These are phyloP conservation scores for Brachypteracias leptosomus DNA, from an alignment of 2,113 vertebrate genomes.

Conservation along the genomic window DNA sequence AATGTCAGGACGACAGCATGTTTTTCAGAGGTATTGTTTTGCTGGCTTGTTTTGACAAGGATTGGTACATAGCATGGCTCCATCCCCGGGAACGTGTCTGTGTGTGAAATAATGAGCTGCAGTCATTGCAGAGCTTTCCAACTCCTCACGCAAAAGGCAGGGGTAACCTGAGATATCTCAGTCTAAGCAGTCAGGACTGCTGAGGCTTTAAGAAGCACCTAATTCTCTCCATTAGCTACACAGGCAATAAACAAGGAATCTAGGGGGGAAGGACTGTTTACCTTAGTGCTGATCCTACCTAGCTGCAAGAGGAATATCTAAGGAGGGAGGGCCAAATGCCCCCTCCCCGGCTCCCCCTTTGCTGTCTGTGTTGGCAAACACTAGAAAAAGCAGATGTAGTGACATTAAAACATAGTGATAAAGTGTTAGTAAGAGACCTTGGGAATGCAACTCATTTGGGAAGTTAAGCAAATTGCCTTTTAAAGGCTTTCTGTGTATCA, in stretches of 20 bases:
- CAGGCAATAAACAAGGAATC: neutral
- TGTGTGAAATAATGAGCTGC: neutral
- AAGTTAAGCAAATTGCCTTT: conserved; percentile 30
- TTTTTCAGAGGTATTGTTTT: conserved; percentile 22
- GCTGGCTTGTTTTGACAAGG: neutral
- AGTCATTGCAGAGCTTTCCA: neutral
- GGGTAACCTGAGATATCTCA: neutral
- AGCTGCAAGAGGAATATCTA: neutral
- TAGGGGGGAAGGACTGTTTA: neutral
- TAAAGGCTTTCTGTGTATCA: conserved; percentile 21
- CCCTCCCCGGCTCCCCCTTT: neutral
- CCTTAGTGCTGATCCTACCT: neutral
- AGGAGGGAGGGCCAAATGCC: neutral
- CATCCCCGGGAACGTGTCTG: neutral
- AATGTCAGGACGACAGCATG: conserved; percentile 1
- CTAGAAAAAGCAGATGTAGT: neutral
- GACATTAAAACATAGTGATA: neutral
- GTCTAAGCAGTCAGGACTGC: neutral
- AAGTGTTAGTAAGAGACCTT: neutral
- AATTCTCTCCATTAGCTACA: neutral
- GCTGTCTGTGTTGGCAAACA: neutral
- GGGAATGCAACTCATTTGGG: conserved; percentile 28
- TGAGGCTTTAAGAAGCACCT: neutral
- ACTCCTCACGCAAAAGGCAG: neutral
- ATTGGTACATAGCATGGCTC: neutral